Evolutionary conservation across 1,140 invertebrate species (phyloP).

Genomic region (Pseudomyrmex dendroicus): DNA sequence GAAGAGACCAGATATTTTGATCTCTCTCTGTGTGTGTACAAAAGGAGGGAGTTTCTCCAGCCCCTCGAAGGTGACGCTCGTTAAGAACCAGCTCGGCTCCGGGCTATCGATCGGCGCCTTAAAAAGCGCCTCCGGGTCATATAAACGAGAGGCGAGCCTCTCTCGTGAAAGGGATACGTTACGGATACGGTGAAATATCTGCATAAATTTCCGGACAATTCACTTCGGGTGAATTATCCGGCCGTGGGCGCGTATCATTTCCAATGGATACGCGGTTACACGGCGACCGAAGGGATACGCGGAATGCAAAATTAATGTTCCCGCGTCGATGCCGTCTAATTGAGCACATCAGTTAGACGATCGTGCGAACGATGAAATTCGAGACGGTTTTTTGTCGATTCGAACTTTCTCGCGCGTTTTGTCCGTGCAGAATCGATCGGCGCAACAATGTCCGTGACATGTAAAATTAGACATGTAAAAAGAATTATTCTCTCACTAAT

Average conservation of each 20-base stretch:
- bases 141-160: conserved; percentile 5
- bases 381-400: neutral
- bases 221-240: conserved; percentile 7
- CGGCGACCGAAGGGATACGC: neutral
- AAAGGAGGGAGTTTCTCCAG: neutral
- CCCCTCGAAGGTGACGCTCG: conserved; percentile 13
- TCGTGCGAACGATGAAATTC: neutral
- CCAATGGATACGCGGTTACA: neutral
- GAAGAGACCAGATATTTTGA: no score
- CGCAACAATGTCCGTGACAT: conserved; percentile 2
- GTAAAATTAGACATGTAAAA: no score
- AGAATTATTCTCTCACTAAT: no score
- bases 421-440: conserved; percentile 7
- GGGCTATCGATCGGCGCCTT: conserved; percentile 44
- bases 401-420: conserved; percentile 20
- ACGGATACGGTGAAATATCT: neutral
- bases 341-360: conserved; percentile 11
- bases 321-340: neutral
- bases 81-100: conserved; percentile 47
- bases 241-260: neutral
- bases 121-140: conserved; percentile 45
- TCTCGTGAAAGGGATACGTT: conserved; percentile 34
- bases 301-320: neutral
- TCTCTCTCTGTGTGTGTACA: neutral
- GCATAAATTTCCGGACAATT: conserved; percentile 35